A percentile compares a stretch with the other conserved stretches of the same genome.
Evolutionary conservation across 2,797 vertebrate species (phyloP).

Genomic region (Eptatretus atami): DNA sequence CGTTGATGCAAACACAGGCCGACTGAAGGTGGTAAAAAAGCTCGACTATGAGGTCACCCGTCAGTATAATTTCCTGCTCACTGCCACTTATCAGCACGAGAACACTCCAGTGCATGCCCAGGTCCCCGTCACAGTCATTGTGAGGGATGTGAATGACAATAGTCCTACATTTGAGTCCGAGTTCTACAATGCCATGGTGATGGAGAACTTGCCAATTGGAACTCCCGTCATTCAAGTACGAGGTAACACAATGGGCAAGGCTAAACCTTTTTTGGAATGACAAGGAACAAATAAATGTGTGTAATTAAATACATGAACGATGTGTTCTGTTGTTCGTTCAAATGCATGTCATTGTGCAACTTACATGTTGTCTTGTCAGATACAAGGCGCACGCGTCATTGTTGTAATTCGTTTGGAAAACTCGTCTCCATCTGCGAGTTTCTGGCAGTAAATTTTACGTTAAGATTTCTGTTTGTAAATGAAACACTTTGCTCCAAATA

Average conservation of each 20-base stretch:
- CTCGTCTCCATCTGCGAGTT: too few relatives aligned
- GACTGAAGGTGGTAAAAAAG: conserved; percentile 53
- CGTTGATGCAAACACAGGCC: conserved; percentile 40
- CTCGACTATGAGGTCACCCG: conserved; percentile 71
- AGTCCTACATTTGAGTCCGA: conserved; percentile 49
- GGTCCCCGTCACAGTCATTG: conserved; percentile 50
- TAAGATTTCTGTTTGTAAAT: too few relatives aligned
- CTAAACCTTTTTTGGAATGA: too few relatives aligned
- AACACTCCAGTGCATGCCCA: conserved; percentile 28
- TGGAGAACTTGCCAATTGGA: conserved; percentile 55
- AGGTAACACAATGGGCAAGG: conserved; percentile 8
- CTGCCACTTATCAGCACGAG: conserved; percentile 23
- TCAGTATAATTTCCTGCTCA: conserved; percentile 64
- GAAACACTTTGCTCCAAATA: too few relatives aligned
- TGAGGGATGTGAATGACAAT: conserved; percentile 80
- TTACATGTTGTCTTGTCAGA: too few relatives aligned
- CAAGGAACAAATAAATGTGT: too few relatives aligned
- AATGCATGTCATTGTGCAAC: too few relatives aligned
- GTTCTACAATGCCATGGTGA: conserved; percentile 47
- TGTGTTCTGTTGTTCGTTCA: too few relatives aligned
- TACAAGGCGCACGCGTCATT: too few relatives aligned
- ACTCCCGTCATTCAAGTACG: conserved; percentile 53
- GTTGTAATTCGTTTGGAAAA: too few relatives aligned
- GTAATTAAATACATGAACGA: too few relatives aligned
- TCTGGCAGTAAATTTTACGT: too few relatives aligned